Evolutionary conservation across 2,113 vertebrate species (phyloP), one percentile per base, ranked within the genome.

Genomic region (Lycaon pictus): DNA sequence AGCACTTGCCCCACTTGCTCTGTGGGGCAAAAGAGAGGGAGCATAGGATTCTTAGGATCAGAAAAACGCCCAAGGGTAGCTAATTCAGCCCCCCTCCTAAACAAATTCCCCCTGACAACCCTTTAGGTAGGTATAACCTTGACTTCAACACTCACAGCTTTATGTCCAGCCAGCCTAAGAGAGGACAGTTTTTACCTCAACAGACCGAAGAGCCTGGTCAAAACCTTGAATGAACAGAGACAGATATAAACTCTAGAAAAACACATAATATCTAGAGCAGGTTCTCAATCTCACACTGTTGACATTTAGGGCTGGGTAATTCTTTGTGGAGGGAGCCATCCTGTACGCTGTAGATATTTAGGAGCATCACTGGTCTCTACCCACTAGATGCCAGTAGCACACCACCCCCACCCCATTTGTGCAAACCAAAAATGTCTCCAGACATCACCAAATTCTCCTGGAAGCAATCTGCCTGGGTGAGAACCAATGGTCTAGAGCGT

Each of bases 181-280:
- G 67, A 72, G 27, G 55, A 76, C 32, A 48, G 27, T 69, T 95
- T 88, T 90, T 90, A 95, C 56, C 51, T 79, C 35, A 23, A 88
- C 1, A 51, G 63, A 71, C 56, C 22, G 69, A 63, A 53, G 10
- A 51, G 77, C 13, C 22, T 96, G 74, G 84, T 25, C 51, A 76
- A 96, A 95, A 74, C 17, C 37, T 65, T 76, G 63, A 95, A 85
- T 65, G 90, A 95, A 76, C 55, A 67, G 11, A 94, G 62, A 95
- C 27, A 53, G 43, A 48, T n/a, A 88, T 25, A 69, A 97, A 65
- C 23, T 55, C 53, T 63, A 88, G 89, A 55, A 91, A 96, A 90
- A 51, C 11, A 22, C 5, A 37, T 89, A 84, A n/a, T 74, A 16
- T 87, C 69, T 83, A 84, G 22, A 60, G 5, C 29, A 88, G 87